A percentile compares a stretch with the other conserved stretches of the same genome.
Evolutionary conservation across 2,888 invertebrate genomes (phyloP).

Genomic region (Agrilus cyanescens): DNA sequence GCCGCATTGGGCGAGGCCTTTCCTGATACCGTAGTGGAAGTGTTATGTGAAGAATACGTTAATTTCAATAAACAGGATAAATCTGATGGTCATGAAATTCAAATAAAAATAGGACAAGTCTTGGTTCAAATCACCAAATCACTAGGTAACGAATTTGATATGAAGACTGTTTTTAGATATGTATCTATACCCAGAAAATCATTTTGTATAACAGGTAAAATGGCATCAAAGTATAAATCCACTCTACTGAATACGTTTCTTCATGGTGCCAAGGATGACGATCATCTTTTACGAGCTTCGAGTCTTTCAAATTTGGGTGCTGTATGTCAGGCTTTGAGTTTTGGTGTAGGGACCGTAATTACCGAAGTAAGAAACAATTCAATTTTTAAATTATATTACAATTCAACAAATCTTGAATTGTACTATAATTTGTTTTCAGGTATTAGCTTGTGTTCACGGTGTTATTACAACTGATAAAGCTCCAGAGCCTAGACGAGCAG

Average conservation of each 20-base stretch:
- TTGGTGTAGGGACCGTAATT: constrained; percentile 57
- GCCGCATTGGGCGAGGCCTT: constrained; percentile 52
- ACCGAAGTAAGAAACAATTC: constrained; percentile 49
- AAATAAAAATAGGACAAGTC: constrained; percentile 72
- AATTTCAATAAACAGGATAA: constrained; percentile 26
- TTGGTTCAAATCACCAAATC: constrained; percentile 58
- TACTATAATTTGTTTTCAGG: constrained; percentile 43
- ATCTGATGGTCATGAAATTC: constrained; percentile 42
- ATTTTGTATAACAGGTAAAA: constrained; percentile 46
- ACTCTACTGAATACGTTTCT: constrained; percentile 61
- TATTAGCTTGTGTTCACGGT: constrained; percentile 56
- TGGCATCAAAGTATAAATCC: constrained; percentile 56
- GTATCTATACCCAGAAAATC: not conserved
- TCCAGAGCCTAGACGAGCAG: constrained; percentile 64
- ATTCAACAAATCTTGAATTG: no score
- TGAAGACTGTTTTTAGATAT: constrained; percentile 13
- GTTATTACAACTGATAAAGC: constrained; percentile 59
- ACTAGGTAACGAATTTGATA: constrained; percentile 44
- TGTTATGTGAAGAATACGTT: constrained; percentile 54
- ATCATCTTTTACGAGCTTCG: constrained; percentile 64
- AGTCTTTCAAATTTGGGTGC: constrained; percentile 77
- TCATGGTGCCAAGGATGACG: constrained; percentile 53
- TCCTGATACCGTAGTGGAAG: constrained; percentile 56
- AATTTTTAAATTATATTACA: no score
- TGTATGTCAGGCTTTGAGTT: constrained; percentile 61